A percentile compares a stretch with the other conserved stretches of the same genome.
Conservation (phyloP, 2,797 vertebrate genomes). For the Varecia variegata region DNA sequence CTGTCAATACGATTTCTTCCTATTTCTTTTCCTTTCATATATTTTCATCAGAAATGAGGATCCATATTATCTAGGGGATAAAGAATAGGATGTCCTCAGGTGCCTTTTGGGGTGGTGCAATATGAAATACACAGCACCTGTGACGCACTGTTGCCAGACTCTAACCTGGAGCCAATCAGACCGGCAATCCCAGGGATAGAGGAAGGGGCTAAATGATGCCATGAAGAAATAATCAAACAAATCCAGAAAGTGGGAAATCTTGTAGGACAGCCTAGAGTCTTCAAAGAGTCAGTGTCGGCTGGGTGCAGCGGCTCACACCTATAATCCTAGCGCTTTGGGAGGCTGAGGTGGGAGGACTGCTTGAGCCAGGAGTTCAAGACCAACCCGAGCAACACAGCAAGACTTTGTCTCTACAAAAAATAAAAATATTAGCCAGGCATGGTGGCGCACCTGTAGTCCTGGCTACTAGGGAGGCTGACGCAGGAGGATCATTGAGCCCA, state of each 20-base stretch:
- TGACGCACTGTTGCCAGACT: rapidly evolving
- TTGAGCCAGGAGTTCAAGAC: background rate
- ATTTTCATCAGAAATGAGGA: background rate
- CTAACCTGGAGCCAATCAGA: background rate
- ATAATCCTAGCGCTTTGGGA: background rate
- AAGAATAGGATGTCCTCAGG: background rate
- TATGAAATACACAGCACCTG: background rate
- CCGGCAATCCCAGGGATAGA: background rate
- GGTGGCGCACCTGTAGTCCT: background rate
- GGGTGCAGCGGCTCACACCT: background rate
- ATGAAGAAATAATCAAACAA: background rate
- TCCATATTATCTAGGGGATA: background rate
- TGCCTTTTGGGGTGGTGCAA: background rate
- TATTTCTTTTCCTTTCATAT: background rate
- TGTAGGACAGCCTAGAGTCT: background rate
- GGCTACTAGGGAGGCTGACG: background rate
- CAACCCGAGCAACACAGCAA: background rate
- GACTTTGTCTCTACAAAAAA: background rate
- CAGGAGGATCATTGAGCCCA: background rate
- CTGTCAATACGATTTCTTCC: background rate
- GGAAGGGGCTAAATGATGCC: background rate
- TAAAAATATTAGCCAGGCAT: background rate
- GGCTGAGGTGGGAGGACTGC: background rate
- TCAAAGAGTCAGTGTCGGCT: background rate
- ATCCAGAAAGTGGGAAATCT: background rate